These are phyloP conservation scores for Emydocephalus ijimae DNA, from an alignment of 2,113 vertebrate genomes.

Conservation along the genomic window DNA sequence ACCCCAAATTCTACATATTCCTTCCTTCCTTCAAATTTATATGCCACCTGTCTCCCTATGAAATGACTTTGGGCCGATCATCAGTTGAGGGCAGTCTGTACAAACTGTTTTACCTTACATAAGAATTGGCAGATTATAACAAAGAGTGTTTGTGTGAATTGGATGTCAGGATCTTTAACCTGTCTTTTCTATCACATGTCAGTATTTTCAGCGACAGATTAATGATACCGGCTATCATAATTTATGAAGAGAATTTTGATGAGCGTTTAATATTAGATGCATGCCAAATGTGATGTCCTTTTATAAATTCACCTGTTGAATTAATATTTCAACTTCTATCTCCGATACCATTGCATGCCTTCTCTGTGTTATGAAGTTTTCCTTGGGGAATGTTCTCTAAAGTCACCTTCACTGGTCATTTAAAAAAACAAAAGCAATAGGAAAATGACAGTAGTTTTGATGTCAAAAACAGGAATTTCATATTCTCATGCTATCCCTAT, in stretches of 20 bases:
- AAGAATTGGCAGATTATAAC: not conserved
- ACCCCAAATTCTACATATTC: not conserved
- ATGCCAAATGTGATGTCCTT: slow-evolving; percentile 52
- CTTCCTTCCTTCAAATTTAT: not conserved
- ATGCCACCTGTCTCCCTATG: not conserved
- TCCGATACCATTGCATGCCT: slow-evolving; percentile 48
- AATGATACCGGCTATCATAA: slow-evolving; percentile 36
- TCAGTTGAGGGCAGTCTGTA: not conserved
- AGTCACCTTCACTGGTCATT: slow-evolving; percentile 53
- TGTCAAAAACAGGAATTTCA: slow-evolving; percentile 39
- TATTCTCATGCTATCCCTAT: not conserved
- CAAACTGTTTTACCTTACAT: not conserved
- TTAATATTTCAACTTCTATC: slow-evolving; percentile 65
- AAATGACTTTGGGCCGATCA: not conserved
- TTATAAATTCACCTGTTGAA: slow-evolving; percentile 62
- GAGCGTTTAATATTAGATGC: slow-evolving; percentile 63
- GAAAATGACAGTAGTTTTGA: slow-evolving; percentile 41
- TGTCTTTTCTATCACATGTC: not conserved
- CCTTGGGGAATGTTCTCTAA: slow-evolving; percentile 4
- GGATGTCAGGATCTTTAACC: not conserved
- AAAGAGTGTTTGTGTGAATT: slow-evolving; percentile 28
- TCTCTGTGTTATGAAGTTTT: slow-evolving; percentile 38
- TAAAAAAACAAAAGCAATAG: slow-evolving; percentile 19
- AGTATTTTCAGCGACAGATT: slow-evolving; percentile 42
- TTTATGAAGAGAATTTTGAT: slow-evolving; percentile 54